Evolutionary conservation across 2,888 invertebrate genomes (phyloP), one percentile per base, ranked within the genome.

Genomic region (Subacronicta megacephala): DNA sequence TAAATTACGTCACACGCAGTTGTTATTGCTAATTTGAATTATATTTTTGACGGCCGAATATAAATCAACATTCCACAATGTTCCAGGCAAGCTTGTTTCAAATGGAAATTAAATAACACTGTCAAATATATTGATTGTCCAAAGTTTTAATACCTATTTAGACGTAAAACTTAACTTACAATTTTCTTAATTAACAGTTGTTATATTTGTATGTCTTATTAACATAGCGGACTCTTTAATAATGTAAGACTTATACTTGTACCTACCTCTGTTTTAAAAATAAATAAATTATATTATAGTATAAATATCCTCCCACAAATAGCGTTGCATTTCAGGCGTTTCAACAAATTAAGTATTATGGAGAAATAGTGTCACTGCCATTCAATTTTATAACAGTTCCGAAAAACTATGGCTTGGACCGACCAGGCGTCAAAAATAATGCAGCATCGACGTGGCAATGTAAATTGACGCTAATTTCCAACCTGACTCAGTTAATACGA

Each of bases 81-180:
- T 63, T 63, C 26, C 41, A 40, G 16, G 49, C 52, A 56, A 63
- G 50, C 42, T 54, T 44, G 42, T 46, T 52, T 53, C 37, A 45
- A 68, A 64, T 44, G 41, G 54, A 58, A 72, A 65, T 73, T 73
- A 69, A 72, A 75, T 76, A 54, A 58, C 33, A 42, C 40, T 51
- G 63, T 45, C 54, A 37, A 62, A 26, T 51, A 47, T 38, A 53
- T 45, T 33, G 15, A 43, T 44, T 36, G 60, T 62, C 65, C 63
- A 70, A 72, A 55, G 57, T 71, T 53, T 1, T 31, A 26, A 26
- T 10, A 10, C 3, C 9, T n/a, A n/a, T n/a, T n/a, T n/a, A n/a
- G n/a, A n/a, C n/a, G n/a, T n/a, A n/a, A n/a, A n/a, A n/a, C n/a
- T n/a, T n/a, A n/a, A n/a, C n/a, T n/a, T n/a, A n/a, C n/a, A n/a